Conservation (phyloP, 2,888 invertebrate species). For the Rhagonycha fulva region DNA sequence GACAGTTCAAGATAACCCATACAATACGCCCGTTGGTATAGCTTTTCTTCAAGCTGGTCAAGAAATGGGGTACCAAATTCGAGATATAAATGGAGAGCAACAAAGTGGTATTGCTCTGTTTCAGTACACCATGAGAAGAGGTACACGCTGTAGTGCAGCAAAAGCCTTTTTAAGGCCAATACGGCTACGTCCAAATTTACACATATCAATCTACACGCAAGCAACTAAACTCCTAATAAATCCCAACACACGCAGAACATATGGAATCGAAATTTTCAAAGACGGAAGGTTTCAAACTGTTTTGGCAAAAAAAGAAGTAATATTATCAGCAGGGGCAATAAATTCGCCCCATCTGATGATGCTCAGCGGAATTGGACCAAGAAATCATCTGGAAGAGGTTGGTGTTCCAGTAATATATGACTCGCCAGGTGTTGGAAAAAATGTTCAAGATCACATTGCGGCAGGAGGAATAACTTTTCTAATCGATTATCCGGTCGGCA, state of each 20-base stretch:
- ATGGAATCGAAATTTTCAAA: conserved; percentile 76
- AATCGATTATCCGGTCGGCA: conserved; percentile 78
- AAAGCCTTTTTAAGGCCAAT: conserved; percentile 85
- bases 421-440: conserved; percentile 82
- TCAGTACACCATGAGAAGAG: conserved; percentile 87
- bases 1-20: conserved; percentile 78
- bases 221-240: conserved; percentile 76
- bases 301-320: conserved; percentile 78
- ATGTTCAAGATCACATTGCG: conserved; percentile 89
- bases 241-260: conserved; percentile 72
- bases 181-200: conserved; percentile 77
- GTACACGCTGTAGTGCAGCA: conserved; percentile 80
- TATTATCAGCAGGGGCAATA: conserved; percentile 87
- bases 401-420: conserved; percentile 76
- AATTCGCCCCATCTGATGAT: conserved; percentile 90
- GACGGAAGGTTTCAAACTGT: conserved; percentile 65
- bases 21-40: conserved; percentile 80
- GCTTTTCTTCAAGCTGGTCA: conserved; percentile 87
- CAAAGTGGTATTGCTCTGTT: conserved; percentile 88
- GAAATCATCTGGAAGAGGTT: conserved; percentile 69
- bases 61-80: conserved; percentile 87
- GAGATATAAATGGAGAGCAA: conserved; percentile 83
- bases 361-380: conserved; percentile 85
- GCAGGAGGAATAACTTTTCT: conserved; percentile 82
- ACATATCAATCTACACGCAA: conserved; percentile 78